Evolutionary conservation across 2,113 vertebrate species (phyloP), one percentile per base, ranked within the genome.

Genomic region (Catharus bicknelli): DNA sequence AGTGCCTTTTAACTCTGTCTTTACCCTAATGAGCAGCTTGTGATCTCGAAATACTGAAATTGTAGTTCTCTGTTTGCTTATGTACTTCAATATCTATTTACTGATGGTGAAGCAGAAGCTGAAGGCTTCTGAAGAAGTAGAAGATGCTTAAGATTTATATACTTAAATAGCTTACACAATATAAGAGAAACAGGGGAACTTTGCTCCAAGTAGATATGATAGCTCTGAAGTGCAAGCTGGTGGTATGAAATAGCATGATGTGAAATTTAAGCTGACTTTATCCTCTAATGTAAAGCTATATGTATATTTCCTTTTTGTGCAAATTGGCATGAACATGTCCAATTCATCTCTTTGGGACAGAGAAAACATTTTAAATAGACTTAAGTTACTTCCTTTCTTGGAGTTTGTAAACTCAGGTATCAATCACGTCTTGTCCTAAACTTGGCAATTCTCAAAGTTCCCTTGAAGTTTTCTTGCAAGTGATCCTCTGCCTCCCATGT

Each of bases 71-170:
- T 82, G 11, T 25, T 16, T 94, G 83, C 29, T 73, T 90, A 50
- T 88, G 34, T 96, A 92, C 92, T 96, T 97, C 89, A 95, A 81
- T 97, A 73, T 92, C 72, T 88, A 30, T 91, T 92, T 89, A 94
- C 85, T 97, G 93, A 96, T 85, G 95, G 64, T 73, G 85, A 95
- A 91, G 92, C 26, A 76, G 85, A 90, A 91, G 92, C 26, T 74
- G 85, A 90, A 94, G 57, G 86, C 88, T 40, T 40, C 40, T 40
- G 40, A 81, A 38, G 43, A 85, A 94, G 69, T 62, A 61, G 61
- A 91, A 97, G 90, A 94, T 73, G 50, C 83, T 93, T 72, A 81
- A 84, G 76, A 91, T 76, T 96, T 91, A 74, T 7, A 51, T 53
- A 55, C 36, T 80, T 96, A 48, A 94, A 94, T 90, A 96, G 89